phyloP scores from a whole-genome alignment of 1,140 invertebrate species.

The Theocolax elegans region DNA sequence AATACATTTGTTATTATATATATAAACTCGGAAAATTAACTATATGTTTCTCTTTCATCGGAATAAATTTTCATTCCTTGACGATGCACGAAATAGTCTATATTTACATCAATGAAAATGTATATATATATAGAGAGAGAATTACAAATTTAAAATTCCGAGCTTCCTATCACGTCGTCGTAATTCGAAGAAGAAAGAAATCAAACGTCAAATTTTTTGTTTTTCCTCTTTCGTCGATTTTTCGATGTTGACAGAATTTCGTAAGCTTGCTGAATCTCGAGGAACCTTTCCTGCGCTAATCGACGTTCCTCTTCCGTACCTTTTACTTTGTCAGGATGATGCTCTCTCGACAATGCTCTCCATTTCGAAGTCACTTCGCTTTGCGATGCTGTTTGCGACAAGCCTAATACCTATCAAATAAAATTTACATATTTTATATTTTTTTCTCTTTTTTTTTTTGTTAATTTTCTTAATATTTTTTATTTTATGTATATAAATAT shows the following conservation, averaged over 20 bases:
- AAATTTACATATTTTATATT: neutral
- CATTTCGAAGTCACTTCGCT: slow-evolving; percentile 87
- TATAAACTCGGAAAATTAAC: too few species aligned
- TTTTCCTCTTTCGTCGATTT: slow-evolving; percentile 75
- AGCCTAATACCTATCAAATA: slow-evolving; percentile 74
- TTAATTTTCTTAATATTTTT: neutral
- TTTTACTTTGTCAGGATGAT: slow-evolving; percentile 93
- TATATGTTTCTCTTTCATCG: too few species aligned
- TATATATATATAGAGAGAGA: too few species aligned
- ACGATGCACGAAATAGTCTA: too few species aligned
- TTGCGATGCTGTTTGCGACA: slow-evolving; percentile 81
- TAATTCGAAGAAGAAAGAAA: neutral
- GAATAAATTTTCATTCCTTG: too few species aligned
- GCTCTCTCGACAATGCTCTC: slow-evolving; percentile 84
- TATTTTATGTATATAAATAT: neutral
- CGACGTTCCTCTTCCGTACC: slow-evolving; percentile 72
- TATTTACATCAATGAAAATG: too few species aligned
- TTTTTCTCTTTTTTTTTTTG: neutral
- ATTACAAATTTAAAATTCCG: too few species aligned
- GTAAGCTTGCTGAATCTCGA: slow-evolving; percentile 94
- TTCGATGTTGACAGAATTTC: slow-evolving; percentile 89
- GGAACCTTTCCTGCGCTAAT: slow-evolving; percentile 86
- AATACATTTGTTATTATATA: slow-evolving; percentile 16
- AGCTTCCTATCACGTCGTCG: too few species aligned
- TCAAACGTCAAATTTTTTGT: slow-evolving; percentile 71